Percentiles rank a stretch among this genome's conserved stretches.
phyloP scores from a whole-genome alignment of 1,140 invertebrate species.

The Habropoda laboriosa region DNA sequence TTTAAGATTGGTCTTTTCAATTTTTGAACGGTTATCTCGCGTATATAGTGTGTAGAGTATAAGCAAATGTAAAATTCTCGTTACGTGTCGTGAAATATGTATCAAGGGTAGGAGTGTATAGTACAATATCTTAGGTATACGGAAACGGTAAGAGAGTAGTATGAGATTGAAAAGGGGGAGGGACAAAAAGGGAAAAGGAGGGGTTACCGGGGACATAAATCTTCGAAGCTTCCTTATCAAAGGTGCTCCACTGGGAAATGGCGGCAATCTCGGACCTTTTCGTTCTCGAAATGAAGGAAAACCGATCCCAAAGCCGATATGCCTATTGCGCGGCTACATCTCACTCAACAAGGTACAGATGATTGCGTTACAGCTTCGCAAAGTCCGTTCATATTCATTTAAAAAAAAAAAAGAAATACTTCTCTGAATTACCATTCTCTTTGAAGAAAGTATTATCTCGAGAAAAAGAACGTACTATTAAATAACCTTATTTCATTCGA shows the following conservation, averaged over 20 bases:
- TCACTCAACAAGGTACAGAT: not conserved
- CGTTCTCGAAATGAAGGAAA: slow-evolving; percentile 73
- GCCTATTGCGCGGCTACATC: slow-evolving; percentile 35
- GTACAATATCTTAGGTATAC: slow-evolving; percentile 43
- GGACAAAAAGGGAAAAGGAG: slow-evolving; percentile 61
- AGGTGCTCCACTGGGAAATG: slow-evolving; percentile 67
- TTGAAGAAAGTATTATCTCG: too few relatives aligned
- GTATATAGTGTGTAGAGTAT: too few relatives aligned
- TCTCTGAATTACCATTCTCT: too few relatives aligned
- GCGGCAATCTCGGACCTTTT: slow-evolving; percentile 68
- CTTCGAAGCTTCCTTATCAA: slow-evolving; percentile 69
- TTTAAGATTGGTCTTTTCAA: too few relatives aligned
- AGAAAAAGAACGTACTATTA: too few relatives aligned
- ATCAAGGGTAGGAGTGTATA: not conserved
- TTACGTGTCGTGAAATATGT: not conserved
- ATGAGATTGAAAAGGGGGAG: slow-evolving; percentile 51
- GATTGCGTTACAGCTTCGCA: not conserved
- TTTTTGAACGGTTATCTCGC: too few relatives aligned
- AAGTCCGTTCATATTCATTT: too few relatives aligned
- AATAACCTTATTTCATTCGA: too few relatives aligned
- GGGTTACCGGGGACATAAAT: slow-evolving; percentile 76
- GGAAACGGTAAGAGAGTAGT: slow-evolving; percentile 41
- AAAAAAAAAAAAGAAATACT: too few relatives aligned
- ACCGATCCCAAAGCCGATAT: slow-evolving; percentile 70
- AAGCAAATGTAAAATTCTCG: too few relatives aligned